Percentiles rank a stretch among this genome's conserved stretches.
Conservation (phyloP, 2,888 invertebrate species). For the Sarcophaga variegata region DNA sequence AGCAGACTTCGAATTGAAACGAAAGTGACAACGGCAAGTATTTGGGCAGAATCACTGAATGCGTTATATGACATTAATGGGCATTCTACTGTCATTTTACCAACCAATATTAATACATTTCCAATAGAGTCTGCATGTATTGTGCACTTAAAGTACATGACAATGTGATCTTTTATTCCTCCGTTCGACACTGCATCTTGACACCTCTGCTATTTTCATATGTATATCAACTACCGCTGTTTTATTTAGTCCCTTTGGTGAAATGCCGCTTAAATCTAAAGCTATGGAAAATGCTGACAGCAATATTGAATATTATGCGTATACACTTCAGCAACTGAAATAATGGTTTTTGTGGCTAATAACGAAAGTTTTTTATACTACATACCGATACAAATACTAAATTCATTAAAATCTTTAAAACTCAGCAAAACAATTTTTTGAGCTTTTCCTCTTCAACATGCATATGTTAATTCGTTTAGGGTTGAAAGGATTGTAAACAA, state of each 20-base stretch:
- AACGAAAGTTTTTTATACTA: too few relatives aligned
- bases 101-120: not conserved
- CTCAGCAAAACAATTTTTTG: too few relatives aligned
- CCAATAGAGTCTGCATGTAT: not conserved
- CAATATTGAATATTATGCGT: not conserved
- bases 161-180: slow-evolving; percentile 43
- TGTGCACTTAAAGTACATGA: slow-evolving; percentile 24
- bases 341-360: not conserved
- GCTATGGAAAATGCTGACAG: not conserved
- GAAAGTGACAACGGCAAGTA: slow-evolving; percentile 40
- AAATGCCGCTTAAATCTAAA: slow-evolving; percentile 39
- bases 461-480: too few relatives aligned
- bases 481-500: too few relatives aligned
- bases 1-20: slow-evolving; percentile 4
- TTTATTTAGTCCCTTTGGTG: slow-evolving; percentile 44
- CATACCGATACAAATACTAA: too few relatives aligned
- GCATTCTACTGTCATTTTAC: slow-evolving; percentile 78
- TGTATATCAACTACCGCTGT: slow-evolving; percentile 9
- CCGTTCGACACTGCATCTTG: slow-evolving; percentile 39
- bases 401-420: too few relatives aligned
- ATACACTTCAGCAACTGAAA: not conserved
- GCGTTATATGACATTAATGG: slow-evolving; percentile 77
- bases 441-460: too few relatives aligned
- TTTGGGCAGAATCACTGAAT: slow-evolving; percentile 39
- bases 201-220: slow-evolving; percentile 50